These are phyloP conservation scores for Macrotrachela quadricornifera DNA, from an alignment of 1,140 invertebrate genomes.

Conservation along the genomic window DNA sequence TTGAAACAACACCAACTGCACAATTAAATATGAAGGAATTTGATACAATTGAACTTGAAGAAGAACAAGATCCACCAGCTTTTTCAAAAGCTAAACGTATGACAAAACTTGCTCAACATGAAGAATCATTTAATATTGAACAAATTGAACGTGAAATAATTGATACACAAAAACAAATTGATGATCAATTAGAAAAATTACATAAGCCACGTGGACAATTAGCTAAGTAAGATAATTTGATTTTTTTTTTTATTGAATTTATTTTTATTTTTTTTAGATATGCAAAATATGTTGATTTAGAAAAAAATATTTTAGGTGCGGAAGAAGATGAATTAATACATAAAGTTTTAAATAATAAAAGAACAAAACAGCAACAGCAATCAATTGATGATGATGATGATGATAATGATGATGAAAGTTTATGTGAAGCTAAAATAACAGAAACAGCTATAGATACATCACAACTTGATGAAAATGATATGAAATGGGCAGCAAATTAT, in stretches of 20 bases:
- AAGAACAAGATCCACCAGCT: slow-evolving; percentile 73
- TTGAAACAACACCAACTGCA: slow-evolving; percentile 76
- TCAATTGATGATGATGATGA: no score
- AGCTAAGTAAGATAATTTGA: not conserved
- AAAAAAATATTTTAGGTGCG: not conserved
- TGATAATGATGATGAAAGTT: no score
- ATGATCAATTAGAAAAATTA: slow-evolving; percentile 2
- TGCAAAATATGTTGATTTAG: not conserved
- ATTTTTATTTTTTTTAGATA: not conserved
- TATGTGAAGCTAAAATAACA: no score
- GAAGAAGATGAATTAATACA: no score
- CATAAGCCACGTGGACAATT: slow-evolving; percentile 3
- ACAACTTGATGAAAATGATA: no score
- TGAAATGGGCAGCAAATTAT: no score
- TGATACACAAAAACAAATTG: slow-evolving; percentile 4
- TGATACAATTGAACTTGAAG: slow-evolving; percentile 80
- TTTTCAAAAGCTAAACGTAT: not conserved
- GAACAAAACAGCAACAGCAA: no score
- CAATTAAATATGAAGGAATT: slow-evolving; percentile 81
- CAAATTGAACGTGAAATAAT: slow-evolving; percentile 6
- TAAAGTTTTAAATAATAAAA: no score
- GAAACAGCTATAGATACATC: no score
- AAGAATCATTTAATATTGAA: slow-evolving; percentile 19
- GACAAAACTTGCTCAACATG: slow-evolving; percentile 38
- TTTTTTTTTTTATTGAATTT: no score